phyloP scores from a whole-genome alignment of 2,888 invertebrate species.

The Drosophila aldrichi region DNA sequence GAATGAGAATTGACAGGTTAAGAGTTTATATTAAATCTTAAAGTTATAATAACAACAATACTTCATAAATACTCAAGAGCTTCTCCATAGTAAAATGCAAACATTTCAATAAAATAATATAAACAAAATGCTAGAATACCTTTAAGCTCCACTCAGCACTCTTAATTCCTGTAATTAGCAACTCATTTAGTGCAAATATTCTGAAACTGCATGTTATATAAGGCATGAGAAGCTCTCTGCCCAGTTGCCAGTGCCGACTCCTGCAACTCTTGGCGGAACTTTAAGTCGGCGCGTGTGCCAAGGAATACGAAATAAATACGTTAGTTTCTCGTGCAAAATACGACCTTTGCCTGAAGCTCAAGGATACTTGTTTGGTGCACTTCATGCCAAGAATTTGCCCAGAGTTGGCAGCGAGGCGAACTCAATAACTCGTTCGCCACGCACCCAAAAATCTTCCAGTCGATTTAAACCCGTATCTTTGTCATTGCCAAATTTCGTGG shows the following conservation, averaged over 20 bases:
- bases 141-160: background rate
- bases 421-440: constrained; percentile 59
- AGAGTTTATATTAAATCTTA: no score
- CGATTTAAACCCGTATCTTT: constrained; percentile 65
- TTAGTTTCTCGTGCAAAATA: constrained; percentile 31
- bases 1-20: background rate
- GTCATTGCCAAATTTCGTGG: constrained; percentile 54
- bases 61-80: no score
- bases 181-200: background rate
- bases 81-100: no score
- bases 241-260: background rate
- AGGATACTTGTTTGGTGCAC: constrained; percentile 61
- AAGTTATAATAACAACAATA: no score
- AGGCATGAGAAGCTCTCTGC: background rate
- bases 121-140: background rate
- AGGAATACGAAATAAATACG: constrained; percentile 28
- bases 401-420: constrained; percentile 29
- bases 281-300: constrained; percentile 20
- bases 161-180: background rate
- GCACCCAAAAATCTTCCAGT: constrained; percentile 72
- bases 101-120: no score
- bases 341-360: constrained; percentile 71
- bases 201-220: background rate
- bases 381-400: constrained; percentile 59
- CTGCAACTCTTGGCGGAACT: constrained; percentile 15